These are phyloP conservation scores for Takifugu rubripes DNA, from an alignment of 2,797 vertebrate species.

Conservation along the genomic window DNA sequence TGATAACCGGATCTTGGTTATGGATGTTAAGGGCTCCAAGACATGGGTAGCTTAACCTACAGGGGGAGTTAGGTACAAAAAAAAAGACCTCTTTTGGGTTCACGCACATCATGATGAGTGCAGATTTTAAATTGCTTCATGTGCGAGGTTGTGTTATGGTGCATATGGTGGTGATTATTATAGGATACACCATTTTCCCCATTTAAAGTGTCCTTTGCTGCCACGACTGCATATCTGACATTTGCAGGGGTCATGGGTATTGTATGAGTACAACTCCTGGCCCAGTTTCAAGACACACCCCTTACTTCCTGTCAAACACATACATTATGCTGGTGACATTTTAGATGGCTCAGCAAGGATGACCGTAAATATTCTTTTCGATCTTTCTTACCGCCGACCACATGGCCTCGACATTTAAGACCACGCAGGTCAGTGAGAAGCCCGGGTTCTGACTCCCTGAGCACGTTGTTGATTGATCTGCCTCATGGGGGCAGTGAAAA, in stretches of 20 bases:
- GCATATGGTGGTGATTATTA: no score
- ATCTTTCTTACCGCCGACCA: conserved; percentile 20
- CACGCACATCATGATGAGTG: no score
- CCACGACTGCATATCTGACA: background rate
- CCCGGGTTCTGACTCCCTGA: conserved; percentile 20
- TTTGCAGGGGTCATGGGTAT: conserved; percentile 7
- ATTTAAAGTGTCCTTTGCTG: background rate
- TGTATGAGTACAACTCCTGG: background rate
- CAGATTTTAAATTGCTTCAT: no score
- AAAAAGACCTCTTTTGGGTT: no score
- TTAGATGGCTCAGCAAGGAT: conserved; percentile 23
- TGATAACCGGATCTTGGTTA: no score
- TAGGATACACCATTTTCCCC: no score
- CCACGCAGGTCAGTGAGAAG: background rate
- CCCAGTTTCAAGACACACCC: conserved; percentile 9
- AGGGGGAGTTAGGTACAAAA: no score
- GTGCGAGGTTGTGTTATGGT: no score
- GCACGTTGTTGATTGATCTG: conserved; percentile 37
- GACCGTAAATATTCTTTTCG: conserved; percentile 43
- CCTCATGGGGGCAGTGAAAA: conserved; percentile 41
- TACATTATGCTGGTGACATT: conserved; percentile 27
- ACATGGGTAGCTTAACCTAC: no score
- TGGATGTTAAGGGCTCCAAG: no score
- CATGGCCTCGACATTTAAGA: conserved; percentile 42
- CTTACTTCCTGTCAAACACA: conserved; percentile 23